phyloP scores from a whole-genome alignment of 37 sponge, comb jelly and placozoan species.

The Ianthella basta region DNA sequence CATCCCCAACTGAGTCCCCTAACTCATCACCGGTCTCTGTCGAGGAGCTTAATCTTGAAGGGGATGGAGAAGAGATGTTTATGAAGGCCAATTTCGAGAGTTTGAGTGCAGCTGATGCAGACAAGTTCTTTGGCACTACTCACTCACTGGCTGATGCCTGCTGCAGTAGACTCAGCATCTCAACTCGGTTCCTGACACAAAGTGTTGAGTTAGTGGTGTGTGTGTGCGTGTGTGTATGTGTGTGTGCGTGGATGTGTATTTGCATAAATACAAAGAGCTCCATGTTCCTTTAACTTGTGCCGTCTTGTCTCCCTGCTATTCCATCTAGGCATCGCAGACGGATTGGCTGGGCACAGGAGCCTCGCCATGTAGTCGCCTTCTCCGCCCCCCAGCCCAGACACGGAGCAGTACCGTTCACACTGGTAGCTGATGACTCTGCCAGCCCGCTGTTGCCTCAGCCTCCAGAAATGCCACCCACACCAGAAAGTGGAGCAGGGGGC shows the following conservation, averaged over 20 bases:
- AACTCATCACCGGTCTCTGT: neutral
- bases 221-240: neutral
- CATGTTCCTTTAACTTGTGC: too few relatives aligned
- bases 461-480: too few relatives aligned
- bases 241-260: neutral
- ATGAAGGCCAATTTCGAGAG: constrained; percentile 59
- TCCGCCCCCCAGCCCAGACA: neutral
- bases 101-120: constrained; percentile 37
- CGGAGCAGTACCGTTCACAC: neutral
- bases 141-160: neutral
- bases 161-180: constrained; percentile 55
- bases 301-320: neutral
- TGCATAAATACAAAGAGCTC: neutral
- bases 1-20: constrained; percentile 28
- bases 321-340: neutral
- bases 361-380: neutral
- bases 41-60: neutral
- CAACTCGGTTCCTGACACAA: constrained; percentile 43
- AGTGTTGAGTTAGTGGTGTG: neutral
- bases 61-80: constrained; percentile 32
- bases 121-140: neutral
- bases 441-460: neutral
- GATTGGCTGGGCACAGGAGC: neutral
- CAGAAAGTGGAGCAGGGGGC: too few relatives aligned
- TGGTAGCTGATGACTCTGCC: neutral